These are phyloP conservation scores for Drosophila saltans DNA, from an alignment of 1,140 invertebrate species.

Conservation along the genomic window DNA sequence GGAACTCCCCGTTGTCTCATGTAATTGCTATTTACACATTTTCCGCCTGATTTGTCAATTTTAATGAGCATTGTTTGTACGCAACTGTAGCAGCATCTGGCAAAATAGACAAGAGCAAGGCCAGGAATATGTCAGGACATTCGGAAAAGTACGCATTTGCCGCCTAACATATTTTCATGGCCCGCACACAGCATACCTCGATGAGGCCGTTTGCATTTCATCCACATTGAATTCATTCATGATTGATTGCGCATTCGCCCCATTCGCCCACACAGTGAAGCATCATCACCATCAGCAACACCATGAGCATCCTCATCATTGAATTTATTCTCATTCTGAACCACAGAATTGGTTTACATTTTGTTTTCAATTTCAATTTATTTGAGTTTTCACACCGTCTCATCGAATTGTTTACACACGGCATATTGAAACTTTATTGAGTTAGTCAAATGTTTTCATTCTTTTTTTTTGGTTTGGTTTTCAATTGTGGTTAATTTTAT, in stretches of 20 bases:
- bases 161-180: slow-evolving; percentile 20
- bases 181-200: not conserved
- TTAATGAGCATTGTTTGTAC: slow-evolving; percentile 76
- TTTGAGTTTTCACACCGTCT: slow-evolving; percentile 36
- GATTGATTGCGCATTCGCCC: slow-evolving; percentile 73
- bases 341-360: slow-evolving; percentile 61
- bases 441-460: slow-evolving; percentile 47
- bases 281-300: slow-evolving; percentile 10
- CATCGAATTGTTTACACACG: slow-evolving; percentile 45
- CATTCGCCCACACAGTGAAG: slow-evolving; percentile 46
- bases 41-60: slow-evolving; percentile 77
- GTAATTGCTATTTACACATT: slow-evolving; percentile 78
- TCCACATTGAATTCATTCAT: slow-evolving; percentile 77
- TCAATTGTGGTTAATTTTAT: slow-evolving; percentile 61
- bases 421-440: slow-evolving; percentile 66
- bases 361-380: slow-evolving; percentile 73
- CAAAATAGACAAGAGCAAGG: slow-evolving; percentile 57
- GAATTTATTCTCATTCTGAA: slow-evolving; percentile 23
- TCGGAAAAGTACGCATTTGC: slow-evolving; percentile 49
- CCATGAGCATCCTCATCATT: slow-evolving; percentile 7
- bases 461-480: slow-evolving; percentile 43
- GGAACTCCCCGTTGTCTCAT: slow-evolving; percentile 15
- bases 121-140: slow-evolving; percentile 29
- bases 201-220: slow-evolving; percentile 26
- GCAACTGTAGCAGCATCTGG: slow-evolving; percentile 44